Base-by-base conservation (phyloP, 1,140 invertebrate species). In the Diprion similis region DNA sequence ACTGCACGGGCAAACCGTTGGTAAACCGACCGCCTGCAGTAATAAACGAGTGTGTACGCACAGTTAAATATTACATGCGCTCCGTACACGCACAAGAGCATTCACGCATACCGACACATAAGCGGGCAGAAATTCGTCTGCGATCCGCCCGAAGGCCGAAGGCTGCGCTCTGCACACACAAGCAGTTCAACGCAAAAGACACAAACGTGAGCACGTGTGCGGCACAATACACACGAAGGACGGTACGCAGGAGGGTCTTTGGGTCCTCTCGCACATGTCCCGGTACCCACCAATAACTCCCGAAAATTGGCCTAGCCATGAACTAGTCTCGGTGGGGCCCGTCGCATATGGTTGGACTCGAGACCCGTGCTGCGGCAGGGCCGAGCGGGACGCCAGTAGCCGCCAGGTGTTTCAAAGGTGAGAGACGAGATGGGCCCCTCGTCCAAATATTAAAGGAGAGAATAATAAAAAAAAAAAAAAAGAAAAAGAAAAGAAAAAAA, bases 271-370 rank as follows among this genome's bases (percentile, higher is more conserved):
- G 51, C 51, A 59, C 51, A 59, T 59, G 51, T 17, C 51, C 48
- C 10, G 48, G 48, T 51, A 10, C 48, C 48, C n/a, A n/a, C n/a
- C 51, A 59, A 59, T 59, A 59, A 59, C 11, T 13, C 51, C 51
- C 51, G 51, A 59, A 59, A 59, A 59, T 59, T 59, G 51, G 51
- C 51, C 51, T 13, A 59, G n/a, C 51, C n/a, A 59, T 59, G 51
- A 59, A 59, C 51, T 59, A 59, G 51, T 59, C 51, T 59, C 51
- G 51, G 51, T 59, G 51, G 51, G 51, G 51, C 51, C 51, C 11
- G 51, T 9, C 51, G 51, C 51, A 59, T 59, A 59, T 59, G 51
- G 51, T 59, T 15, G 51, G 51, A 17, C 51, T 37, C 51, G 24
- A 59, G 51, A 59, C 51, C 51, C 51, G n/a, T 59, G 11, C 11